phyloP scores from a whole-genome alignment of 2,113 vertebrate genomes.

The Myotis yumanensis region DNA sequence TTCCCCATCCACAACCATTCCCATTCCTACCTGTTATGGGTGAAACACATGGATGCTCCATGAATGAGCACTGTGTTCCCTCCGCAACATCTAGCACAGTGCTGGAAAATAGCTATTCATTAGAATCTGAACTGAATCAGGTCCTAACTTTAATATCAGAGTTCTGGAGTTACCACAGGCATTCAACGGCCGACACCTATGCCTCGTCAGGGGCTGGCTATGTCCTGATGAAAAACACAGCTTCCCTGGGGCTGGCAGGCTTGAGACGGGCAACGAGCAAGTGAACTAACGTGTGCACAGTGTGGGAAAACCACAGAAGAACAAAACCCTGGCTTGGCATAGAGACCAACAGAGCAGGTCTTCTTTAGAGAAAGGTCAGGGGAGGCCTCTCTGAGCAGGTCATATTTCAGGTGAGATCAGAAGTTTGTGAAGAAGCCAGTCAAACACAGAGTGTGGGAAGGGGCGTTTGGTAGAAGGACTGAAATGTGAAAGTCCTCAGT shows the following conservation, averaged over 20 bases:
- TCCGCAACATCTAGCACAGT: not conserved
- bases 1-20: not conserved
- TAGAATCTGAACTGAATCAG: not conserved
- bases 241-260: not conserved
- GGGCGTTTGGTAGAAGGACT: not conserved
- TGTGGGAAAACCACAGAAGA: not conserved
- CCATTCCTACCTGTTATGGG: not conserved
- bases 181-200: not conserved
- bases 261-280: not conserved
- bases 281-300: not conserved
- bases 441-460: not conserved
- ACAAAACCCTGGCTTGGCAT: not conserved
- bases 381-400: no score
- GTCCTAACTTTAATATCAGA: not conserved
- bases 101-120: not conserved
- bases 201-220: rapidly evolving
- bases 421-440: not conserved
- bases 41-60: not conserved
- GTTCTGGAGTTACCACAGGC: not conserved
- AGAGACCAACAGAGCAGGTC: not conserved
- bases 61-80: not conserved
- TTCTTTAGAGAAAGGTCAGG: not conserved
- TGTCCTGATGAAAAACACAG: not conserved
- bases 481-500: no score
- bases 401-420: not conserved